Conservation (phyloP, 1,140 invertebrate species). For the Adoxophyes honmai region DNA sequence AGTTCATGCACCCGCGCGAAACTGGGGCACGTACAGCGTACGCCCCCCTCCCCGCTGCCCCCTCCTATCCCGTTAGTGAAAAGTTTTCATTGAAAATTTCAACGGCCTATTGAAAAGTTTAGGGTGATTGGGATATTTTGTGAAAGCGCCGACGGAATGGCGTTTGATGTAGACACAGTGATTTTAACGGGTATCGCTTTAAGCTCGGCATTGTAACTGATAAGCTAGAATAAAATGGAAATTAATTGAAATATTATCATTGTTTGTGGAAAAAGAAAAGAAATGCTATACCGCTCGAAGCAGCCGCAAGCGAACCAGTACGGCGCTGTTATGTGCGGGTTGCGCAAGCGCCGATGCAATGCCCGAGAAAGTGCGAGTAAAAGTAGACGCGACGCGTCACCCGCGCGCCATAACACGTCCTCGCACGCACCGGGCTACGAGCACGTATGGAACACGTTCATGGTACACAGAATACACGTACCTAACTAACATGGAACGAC, state of each 20-base stretch:
- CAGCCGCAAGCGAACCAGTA: constrained; percentile 62
- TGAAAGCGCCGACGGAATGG: too few species aligned
- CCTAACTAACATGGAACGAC: too few species aligned
- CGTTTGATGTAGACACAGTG: too few species aligned
- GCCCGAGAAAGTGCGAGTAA: constrained; percentile 73
- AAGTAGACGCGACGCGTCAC: constrained; percentile 73
- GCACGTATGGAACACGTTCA: neutral
- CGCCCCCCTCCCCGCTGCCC: constrained; percentile 47
- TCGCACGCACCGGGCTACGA: constrained; percentile 45
- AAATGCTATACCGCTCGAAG: constrained; percentile 51
- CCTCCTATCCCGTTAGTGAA: constrained; percentile 48
- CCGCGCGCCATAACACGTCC: constrained; percentile 38
- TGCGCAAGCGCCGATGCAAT: constrained; percentile 55
- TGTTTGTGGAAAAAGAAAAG: constrained; percentile 24
- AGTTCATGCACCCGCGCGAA: constrained; percentile 74
- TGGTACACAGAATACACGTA: too few species aligned
- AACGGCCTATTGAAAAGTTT: constrained; percentile 31
- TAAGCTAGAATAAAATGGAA: too few species aligned
- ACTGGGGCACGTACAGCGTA: constrained; percentile 72
- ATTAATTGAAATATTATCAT: too few species aligned
- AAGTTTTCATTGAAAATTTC: constrained; percentile 67
- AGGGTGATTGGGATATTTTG: constrained; percentile 11
- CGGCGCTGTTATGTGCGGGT: constrained; percentile 44
- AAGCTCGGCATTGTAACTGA: too few species aligned
- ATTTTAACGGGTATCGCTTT: too few species aligned